These are phyloP conservation scores for Aethes cnicana DNA, from an alignment of 2,888 invertebrate species.

Conservation along the genomic window DNA sequence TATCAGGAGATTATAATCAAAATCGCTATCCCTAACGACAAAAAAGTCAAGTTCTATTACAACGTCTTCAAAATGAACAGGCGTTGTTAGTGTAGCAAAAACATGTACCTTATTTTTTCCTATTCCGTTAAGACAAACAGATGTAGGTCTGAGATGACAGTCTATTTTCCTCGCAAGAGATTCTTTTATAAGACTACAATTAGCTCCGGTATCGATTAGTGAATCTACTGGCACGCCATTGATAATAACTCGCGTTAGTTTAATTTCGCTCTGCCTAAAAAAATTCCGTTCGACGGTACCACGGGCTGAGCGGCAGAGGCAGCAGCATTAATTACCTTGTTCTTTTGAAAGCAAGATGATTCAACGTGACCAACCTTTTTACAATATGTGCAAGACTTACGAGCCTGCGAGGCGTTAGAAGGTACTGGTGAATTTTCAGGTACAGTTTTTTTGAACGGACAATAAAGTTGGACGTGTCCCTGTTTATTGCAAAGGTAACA, in stretches of 20 bases:
- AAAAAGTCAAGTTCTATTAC: slow-evolving; percentile 1
- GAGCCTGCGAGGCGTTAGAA: not conserved
- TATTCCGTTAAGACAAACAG: slow-evolving; percentile 18
- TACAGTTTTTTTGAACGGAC: not conserved
- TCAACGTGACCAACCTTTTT: slow-evolving; percentile 19
- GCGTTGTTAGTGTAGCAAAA: not conserved
- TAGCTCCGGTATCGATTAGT: slow-evolving; percentile 25
- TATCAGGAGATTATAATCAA: slow-evolving; percentile 17
- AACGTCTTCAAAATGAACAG: not conserved
- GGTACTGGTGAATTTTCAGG: not conserved
- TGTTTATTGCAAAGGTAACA: not conserved
- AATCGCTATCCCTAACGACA: slow-evolving; percentile 5
- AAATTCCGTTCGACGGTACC: not conserved
- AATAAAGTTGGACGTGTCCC: not conserved
- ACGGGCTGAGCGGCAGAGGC: not conserved
- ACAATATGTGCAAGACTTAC: slow-evolving; percentile 15
- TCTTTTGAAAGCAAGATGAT: not conserved
- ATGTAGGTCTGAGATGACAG: not conserved
- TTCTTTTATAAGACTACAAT: slow-evolving; percentile 24
- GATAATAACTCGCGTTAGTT: slow-evolving; percentile 9
- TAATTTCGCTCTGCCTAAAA: slow-evolving; percentile 1
- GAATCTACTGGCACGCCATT: slow-evolving; percentile 1
- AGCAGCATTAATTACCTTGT: not conserved
- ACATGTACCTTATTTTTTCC: slow-evolving; percentile 5
- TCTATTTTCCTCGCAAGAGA: not conserved